phyloP scores from a whole-genome alignment of 2,888 invertebrate species.

The Hanleya hanleyi region DNA sequence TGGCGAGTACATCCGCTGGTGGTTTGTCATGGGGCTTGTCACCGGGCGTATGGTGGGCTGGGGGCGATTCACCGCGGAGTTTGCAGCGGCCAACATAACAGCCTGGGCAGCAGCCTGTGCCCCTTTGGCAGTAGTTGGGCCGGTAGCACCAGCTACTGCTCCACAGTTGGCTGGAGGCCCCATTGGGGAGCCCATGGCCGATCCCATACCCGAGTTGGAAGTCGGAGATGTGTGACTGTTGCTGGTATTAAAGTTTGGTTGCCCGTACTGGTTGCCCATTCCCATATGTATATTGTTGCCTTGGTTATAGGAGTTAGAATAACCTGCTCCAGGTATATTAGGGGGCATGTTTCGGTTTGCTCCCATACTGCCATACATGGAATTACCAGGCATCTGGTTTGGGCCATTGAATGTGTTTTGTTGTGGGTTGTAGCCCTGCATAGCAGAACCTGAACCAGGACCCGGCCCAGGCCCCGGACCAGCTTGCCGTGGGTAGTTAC shows the following conservation, averaged over 20 bases:
- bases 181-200: constrained; percentile 10
- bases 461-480: constrained; percentile 44
- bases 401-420: constrained; percentile 25
- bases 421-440: neutral
- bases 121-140: constrained; percentile 45
- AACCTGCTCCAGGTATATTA: neutral
- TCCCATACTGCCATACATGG: constrained; percentile 13
- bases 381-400: constrained; percentile 25
- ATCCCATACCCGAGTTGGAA: neutral
- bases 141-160: neutral
- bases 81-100: constrained; percentile 68
- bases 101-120: constrained; percentile 71
- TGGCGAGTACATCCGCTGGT: constrained; percentile 48
- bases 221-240: constrained; percentile 15
- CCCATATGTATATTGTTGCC: constrained; percentile 13
- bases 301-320: constrained; percentile 11
- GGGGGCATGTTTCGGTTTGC: neutral
- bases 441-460: constrained; percentile 33
- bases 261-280: constrained; percentile 25
- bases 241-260: constrained; percentile 1
- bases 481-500: constrained; percentile 49
- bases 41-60: neutral
- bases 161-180: neutral
- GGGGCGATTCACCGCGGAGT: constrained; percentile 46
- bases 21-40: neutral